Evolutionary conservation across 2,888 invertebrate species (phyloP), one percentile per base, ranked within the genome.

Genomic region (Hemicrepidius hirtus): DNA sequence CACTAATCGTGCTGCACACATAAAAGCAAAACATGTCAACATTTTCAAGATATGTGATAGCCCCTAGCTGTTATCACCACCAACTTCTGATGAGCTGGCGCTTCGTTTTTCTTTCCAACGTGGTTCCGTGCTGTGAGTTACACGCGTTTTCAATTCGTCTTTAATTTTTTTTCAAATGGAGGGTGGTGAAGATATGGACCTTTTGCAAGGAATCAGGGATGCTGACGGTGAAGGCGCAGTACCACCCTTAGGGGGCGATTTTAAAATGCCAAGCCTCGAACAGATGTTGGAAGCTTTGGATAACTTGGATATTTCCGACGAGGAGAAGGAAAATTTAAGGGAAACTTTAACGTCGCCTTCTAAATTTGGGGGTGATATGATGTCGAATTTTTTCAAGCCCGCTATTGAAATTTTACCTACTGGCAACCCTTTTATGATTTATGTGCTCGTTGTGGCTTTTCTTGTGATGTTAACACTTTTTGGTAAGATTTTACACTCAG

Each of bases 321-420:
- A 91, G 20, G 89, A 92, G 63, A 91, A 89, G 75, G 89, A 89
- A n/a, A 88, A 86, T 64, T 79, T 93, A 18, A 88, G 87, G 67
- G 86, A 86, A 0, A 87, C 89, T 82, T 80, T 92, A 57, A 83
- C 87, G 0, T 44, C 32, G 9, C 59, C 18, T 9, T 35, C 49
- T 0, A 20, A 49, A 13, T 21, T 60, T 10, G 37, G 37, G 3
- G 60, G 49, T 4, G 65, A 76, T 46, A 66, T 75, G 46, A 67
- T 68, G 66, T 49, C 73, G 24, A 64, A 68, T 44, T 63, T 76
- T 16, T 35, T 78, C 12, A 59, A 20, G 28, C 55, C 63, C n/a
- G 35, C 40, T 44, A 59, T 49, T 37, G 87, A 0, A 80, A 84
- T 68, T 20, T 21, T 0, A 28, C 83, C 0, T 66, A 87, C 44